Conservation (phyloP, 2,113 vertebrate genomes). For the Tylochromis polylepis region DNA sequence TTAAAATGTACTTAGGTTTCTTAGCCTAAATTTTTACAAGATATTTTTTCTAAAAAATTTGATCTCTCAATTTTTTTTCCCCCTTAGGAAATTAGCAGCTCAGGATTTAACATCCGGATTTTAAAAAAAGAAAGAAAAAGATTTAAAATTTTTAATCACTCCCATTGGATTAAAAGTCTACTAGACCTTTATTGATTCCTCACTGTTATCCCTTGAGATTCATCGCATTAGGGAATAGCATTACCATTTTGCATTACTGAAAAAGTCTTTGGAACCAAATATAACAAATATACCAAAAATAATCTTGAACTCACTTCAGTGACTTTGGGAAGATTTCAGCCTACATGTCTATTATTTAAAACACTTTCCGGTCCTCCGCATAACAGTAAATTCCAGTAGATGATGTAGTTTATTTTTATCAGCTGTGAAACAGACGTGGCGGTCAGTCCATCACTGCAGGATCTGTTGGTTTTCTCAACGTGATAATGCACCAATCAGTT, state of each 20-base stretch:
- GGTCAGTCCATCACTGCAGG: neutral
- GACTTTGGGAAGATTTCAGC: neutral
- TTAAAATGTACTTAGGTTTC: neutral
- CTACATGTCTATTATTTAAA: neutral
- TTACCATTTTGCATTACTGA: neutral
- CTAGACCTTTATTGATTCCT: neutral
- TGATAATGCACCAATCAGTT: neutral
- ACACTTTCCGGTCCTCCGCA: neutral
- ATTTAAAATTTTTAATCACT: rapidly evolving
- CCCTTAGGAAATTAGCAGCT: neutral
- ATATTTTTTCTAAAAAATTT: neutral
- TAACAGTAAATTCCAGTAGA: neutral
- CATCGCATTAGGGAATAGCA: neutral
- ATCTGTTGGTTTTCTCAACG: neutral
- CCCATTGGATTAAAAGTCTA: neutral
- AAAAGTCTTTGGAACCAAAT: neutral
- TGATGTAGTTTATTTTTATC: slow-evolving; percentile 2
- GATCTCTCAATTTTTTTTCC: neutral
- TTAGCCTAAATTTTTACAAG: neutral
- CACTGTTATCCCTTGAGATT: neutral
- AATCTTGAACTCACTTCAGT: neutral
- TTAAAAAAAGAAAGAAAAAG: neutral
- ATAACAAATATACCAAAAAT: neutral
- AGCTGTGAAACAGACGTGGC: neutral
- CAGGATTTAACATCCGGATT: neutral